A percentile compares a stretch with the other conserved stretches of the same genome.
These are phyloP conservation scores for Lasioglossum morio DNA, from an alignment of 2,888 invertebrate genomes.

Conservation along the genomic window DNA sequence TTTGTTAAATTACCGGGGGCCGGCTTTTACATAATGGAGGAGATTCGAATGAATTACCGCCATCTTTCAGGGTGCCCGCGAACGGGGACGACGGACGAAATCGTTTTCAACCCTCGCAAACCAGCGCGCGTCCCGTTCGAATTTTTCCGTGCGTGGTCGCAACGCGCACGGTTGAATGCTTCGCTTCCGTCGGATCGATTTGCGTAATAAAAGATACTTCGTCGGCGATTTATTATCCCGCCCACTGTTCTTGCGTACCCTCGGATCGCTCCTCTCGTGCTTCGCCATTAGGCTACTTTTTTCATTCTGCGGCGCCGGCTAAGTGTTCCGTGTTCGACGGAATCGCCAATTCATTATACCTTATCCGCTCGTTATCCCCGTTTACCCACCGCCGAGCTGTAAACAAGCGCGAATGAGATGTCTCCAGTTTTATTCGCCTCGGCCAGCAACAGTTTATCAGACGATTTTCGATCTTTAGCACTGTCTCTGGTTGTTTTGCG, in stretches of 20 bases:
- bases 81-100: conserved; percentile 29
- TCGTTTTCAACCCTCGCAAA: conserved; percentile 36
- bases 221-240: conserved; percentile 23
- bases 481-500: no score
- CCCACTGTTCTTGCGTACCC: neutral
- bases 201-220: conserved; percentile 30
- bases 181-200: conserved; percentile 22
- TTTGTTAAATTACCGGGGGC: conserved; percentile 40
- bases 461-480: neutral
- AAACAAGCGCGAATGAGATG: neutral
- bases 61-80: conserved; percentile 30
- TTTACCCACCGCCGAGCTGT: neutral
- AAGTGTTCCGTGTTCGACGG: neutral
- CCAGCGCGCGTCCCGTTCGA: neutral
- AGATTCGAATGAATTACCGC: conserved; percentile 54
- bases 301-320: neutral
- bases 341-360: conserved; percentile 10
- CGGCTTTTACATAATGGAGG: conserved; percentile 47
- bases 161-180: conserved; percentile 2
- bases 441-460: neutral
- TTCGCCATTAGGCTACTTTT: neutral
- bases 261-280: neutral
- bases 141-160: conserved; percentile 21
- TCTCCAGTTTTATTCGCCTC: neutral
- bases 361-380: neutral